phyloP scores from a whole-genome alignment of 1,140 invertebrate species.

The Drosophila sp. region DNA sequence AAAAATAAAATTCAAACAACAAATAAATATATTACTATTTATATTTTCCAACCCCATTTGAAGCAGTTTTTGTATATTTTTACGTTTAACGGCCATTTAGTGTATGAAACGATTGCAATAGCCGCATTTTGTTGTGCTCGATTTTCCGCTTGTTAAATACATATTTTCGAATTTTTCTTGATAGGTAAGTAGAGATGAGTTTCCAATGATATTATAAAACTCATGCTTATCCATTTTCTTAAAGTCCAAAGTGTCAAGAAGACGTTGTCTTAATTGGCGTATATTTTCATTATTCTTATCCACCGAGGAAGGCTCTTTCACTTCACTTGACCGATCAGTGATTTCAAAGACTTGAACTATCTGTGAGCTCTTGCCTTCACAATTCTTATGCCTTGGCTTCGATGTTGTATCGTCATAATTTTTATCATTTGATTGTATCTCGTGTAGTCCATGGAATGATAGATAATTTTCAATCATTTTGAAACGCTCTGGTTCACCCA shows the following conservation, averaged over 20 bases:
- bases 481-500: slow-evolving; percentile 21
- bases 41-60: slow-evolving; percentile 66
- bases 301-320: neutral
- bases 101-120: too few relatives aligned
- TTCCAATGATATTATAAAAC: slow-evolving; percentile 24
- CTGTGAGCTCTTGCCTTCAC: too few relatives aligned
- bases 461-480: slow-evolving; percentile 27
- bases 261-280: neutral
- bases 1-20: slow-evolving; percentile 21
- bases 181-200: slow-evolving; percentile 9
- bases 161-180: slow-evolving; percentile 20
- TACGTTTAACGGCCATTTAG: too few relatives aligned
- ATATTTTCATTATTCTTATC: too few relatives aligned
- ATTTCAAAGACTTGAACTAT: too few relatives aligned
- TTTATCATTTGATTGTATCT: too few relatives aligned
- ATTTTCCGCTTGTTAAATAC: neutral
- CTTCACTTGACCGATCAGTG: neutral
- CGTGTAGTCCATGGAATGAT: neutral
- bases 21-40: slow-evolving; percentile 69
- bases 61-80: too few relatives aligned
- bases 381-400: neutral
- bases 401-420: too few relatives aligned
- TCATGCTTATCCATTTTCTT: neutral
- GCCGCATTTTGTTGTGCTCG: too few relatives aligned
- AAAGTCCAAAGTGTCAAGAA: slow-evolving; percentile 15